Percentiles rank a stretch among this genome's conserved stretches.
These are phyloP conservation scores for Latrodectus elegans DNA, from an alignment of 2,888 invertebrate genomes.

Conservation along the genomic window DNA sequence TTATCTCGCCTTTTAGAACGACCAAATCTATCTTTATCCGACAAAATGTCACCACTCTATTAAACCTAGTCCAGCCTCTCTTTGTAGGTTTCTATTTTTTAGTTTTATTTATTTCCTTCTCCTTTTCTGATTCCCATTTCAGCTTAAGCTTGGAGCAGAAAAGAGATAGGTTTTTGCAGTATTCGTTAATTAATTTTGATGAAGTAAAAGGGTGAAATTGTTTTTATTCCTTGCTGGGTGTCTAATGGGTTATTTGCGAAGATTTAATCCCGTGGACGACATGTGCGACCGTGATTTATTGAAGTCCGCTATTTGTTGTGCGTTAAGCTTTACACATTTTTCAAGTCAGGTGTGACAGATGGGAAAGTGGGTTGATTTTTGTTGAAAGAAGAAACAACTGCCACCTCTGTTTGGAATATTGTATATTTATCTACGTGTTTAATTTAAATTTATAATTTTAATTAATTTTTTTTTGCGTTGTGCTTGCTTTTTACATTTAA, in stretches of 20 bases:
- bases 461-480: too few relatives aligned
- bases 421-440: too few relatives aligned
- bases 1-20: slow-evolving; percentile 37
- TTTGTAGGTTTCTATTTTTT: not conserved
- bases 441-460: too few relatives aligned
- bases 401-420: too few relatives aligned
- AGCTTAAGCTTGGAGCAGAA: slow-evolving; percentile 12
- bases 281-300: not conserved
- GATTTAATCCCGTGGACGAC: not conserved
- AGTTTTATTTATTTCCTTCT: slow-evolving; percentile 7
- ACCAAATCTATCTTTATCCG: slow-evolving; percentile 57
- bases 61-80: slow-evolving; percentile 14
- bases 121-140: not conserved
- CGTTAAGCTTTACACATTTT: not conserved
- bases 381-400: slow-evolving; percentile 11
- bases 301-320: not conserved
- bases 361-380: not conserved
- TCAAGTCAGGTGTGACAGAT: not conserved
- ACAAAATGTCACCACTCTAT: slow-evolving; percentile 43
- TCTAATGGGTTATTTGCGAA: slow-evolving; percentile 2
- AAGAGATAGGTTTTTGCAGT: slow-evolving; percentile 16
- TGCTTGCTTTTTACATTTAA: too few relatives aligned
- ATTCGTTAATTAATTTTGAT: slow-evolving; percentile 57
- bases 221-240: not conserved
- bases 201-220: slow-evolving; percentile 13